Percentiles rank a stretch among this genome's conserved stretches.
Evolutionary conservation across 2,797 vertebrate genomes (phyloP).

Genomic region (Onychomys arenicola): DNA sequence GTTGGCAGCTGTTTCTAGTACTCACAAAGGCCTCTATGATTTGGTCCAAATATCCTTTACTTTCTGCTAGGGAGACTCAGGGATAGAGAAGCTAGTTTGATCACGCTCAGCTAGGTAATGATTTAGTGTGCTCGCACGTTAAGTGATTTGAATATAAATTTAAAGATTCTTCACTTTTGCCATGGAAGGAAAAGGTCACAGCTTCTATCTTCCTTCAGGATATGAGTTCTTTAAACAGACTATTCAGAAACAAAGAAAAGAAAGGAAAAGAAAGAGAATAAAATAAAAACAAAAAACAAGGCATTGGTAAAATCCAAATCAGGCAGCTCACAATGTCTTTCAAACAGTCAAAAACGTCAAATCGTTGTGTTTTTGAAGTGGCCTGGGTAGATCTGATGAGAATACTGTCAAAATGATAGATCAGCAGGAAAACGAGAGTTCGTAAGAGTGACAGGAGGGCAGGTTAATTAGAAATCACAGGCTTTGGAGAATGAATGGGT

Average conservation of each 20-base stretch:
- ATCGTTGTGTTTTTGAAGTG: slow-evolving; percentile 28
- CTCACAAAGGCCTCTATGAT: not conserved
- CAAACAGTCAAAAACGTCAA: slow-evolving; percentile 21
- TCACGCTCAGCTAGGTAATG: not conserved
- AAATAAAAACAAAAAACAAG: not conserved
- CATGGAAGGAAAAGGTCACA: not conserved
- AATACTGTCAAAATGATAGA: slow-evolving; percentile 1
- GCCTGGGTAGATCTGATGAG: not conserved
- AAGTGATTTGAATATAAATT: not conserved
- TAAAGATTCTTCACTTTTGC: slow-evolving; percentile 28
- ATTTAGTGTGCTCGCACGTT: not conserved
- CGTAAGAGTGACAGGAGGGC: not conserved
- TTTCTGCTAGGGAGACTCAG: not conserved
- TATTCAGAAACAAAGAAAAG: not conserved
- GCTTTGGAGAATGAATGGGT: not conserved
- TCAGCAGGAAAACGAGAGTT: not conserved
- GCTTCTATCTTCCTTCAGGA: not conserved
- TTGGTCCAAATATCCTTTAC: not conserved
- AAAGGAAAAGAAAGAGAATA: not conserved
- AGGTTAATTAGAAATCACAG: slow-evolving; percentile 9
- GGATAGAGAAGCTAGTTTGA: not conserved
- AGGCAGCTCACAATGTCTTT: slow-evolving; percentile 31
- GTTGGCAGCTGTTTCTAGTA: not conserved
- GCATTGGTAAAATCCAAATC: not conserved
- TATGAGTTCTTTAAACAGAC: slow-evolving; percentile 54